Base-by-base conservation (phyloP, 2,888 invertebrate genomes). In the Andrena camellia region DNA sequence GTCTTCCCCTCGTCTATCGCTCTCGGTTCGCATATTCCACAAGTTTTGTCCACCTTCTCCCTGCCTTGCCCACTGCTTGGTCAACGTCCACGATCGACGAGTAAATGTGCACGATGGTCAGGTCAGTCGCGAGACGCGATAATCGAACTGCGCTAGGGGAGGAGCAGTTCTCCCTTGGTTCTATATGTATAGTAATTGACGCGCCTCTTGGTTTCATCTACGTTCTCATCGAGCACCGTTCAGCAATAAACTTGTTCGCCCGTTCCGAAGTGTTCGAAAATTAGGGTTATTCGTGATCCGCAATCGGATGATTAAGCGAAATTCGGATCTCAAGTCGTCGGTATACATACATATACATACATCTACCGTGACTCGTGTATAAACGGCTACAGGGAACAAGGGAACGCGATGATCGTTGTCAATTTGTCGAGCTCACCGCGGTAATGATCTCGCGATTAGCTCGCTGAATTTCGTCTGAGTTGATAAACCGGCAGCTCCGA, bases 381-480 rank as follows among this genome's bases (percentile, higher is more conserved):
- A 50, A 48, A 23, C 54, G 57, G 26, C 31, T 48, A 52, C 67
- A 31, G 48, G 57, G 67, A 70, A 79, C 66, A 60, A 78, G 29
- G 31, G 79, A 20, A 8, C 6, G 20, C 13, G 52, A 52, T n/a
- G 59, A 52, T 70, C 54, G 68, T 79, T 67, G 79, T 76, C 79
- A 81, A 86, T 78, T 86, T 81, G 67, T 81, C 60, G 76, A 83
- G 81, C 72, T 87, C 79, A 78, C 78, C 77, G 78, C 84, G 78
- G 83, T 86, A 83, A 89, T 81, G 84, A 87, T 86, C 84, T 75
- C 83, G 81, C 70, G 67, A 78, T 76, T 70, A 72, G 76, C 90
- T 91, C 90, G 88, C 69, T 83, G 91, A 91, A 91, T 90, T 86
- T 85, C 71, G 86, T 89, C 89, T 74, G 86, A 85, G 86, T 84